Evolutionary conservation across 1,140 invertebrate species (phyloP).

Genomic region (Phymastichus coffea): DNA sequence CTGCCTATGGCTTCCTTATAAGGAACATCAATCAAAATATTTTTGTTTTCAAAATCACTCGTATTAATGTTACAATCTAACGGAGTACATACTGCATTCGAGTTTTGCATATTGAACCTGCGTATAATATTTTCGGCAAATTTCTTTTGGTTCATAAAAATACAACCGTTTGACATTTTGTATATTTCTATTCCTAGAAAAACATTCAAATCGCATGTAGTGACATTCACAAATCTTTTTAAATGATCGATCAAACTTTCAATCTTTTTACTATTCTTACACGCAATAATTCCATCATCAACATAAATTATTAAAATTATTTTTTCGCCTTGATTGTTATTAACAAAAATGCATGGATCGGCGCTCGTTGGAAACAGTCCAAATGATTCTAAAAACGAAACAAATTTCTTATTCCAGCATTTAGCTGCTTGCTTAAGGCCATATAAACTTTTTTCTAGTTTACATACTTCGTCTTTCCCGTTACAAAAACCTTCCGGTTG

Average conservation of each 20-base stretch:
- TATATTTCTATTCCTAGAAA: slow-evolving; percentile 28
- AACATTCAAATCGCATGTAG: slow-evolving; percentile 10
- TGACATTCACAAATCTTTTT: slow-evolving; percentile 21
- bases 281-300: slow-evolving; percentile 27
- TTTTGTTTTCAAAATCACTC: not conserved
- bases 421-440: slow-evolving; percentile 47
- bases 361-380: slow-evolving; percentile 20
- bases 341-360: slow-evolving; percentile 22
- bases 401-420: slow-evolving; percentile 41
- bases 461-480: slow-evolving; percentile 37
- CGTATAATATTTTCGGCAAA: slow-evolving; percentile 21
- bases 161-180: slow-evolving; percentile 9
- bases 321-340: slow-evolving; percentile 7
- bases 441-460: slow-evolving; percentile 45
- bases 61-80: slow-evolving; percentile 15
- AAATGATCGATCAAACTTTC: slow-evolving; percentile 7
- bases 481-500: slow-evolving; percentile 30
- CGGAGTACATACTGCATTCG: slow-evolving; percentile 6
- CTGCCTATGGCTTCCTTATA: slow-evolving; percentile 48
- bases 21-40: slow-evolving; percentile 2
- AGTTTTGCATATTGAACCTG: slow-evolving; percentile 15
- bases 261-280: slow-evolving; percentile 16
- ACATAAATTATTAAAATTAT: slow-evolving; percentile 26
- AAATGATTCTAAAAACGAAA: slow-evolving; percentile 8
- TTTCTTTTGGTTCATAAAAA: slow-evolving; percentile 27